Conservation (phyloP, 1,140 invertebrate genomes). For the Lepidostoma basale region DNA sequence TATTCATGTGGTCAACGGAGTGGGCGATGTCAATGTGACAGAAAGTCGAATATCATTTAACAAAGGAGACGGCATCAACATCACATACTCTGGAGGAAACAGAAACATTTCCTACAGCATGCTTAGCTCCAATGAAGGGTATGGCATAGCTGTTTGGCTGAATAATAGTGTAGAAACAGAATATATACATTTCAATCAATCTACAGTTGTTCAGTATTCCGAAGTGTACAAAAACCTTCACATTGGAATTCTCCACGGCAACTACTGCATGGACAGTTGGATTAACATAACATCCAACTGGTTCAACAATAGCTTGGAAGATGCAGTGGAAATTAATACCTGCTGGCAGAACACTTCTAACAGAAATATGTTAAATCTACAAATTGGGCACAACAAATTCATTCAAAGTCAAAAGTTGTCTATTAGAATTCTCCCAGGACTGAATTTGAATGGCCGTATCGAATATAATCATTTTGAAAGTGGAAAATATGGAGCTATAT, state of each 20-base stretch:
- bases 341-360: conserved; percentile 72
- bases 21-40: conserved; percentile 92
- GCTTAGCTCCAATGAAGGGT: conserved; percentile 79
- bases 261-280: conserved; percentile 75
- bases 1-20: conserved; percentile 82
- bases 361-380: conserved; percentile 66
- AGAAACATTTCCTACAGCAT: conserved; percentile 84
- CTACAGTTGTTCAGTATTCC: conserved; percentile 85
- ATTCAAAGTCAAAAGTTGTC: conserved; percentile 76
- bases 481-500: conserved; percentile 81
- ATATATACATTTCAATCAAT: conserved; percentile 80
- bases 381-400: conserved; percentile 87
- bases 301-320: conserved; percentile 77
- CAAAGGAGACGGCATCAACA: conserved; percentile 88
- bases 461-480: conserved; percentile 88
- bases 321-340: conserved; percentile 77
- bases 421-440: conserved; percentile 80
- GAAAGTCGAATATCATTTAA: conserved; percentile 89
- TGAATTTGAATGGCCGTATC: conserved; percentile 80
- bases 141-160: conserved; percentile 86
- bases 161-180: conserved; percentile 86
- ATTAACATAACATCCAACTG: conserved; percentile 87
- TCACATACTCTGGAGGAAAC: conserved; percentile 89
- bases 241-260: conserved; percentile 81
- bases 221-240: conserved; percentile 83